Evolutionary conservation across 1,140 invertebrate species (phyloP), one percentile per base, ranked within the genome.

Genomic region (Conopomorpha cramerella): DNA sequence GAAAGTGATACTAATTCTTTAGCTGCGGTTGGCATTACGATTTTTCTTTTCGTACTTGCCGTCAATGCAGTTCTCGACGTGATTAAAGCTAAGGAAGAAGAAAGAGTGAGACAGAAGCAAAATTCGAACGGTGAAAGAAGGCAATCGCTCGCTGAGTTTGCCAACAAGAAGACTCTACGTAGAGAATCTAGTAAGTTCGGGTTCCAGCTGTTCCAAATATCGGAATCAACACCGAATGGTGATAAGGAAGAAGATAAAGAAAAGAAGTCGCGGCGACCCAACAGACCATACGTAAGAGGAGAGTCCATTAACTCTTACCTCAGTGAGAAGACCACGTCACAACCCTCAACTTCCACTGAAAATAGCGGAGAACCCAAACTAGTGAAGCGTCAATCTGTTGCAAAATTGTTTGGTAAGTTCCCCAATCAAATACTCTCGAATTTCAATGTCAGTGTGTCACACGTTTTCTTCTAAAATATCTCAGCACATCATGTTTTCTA

Each of bases 301-400:
- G 63, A 74, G n/a, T 74, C 70, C 1, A 74, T 53, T 1, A 74
- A 70, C 36, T 74, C 70, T 3, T 74, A 72, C 36, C 46, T 74
- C 2, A 66, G 56, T 46, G 70, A 74, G 3, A 72, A 55, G 34
- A 38, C 33, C 3, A 63, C 65, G 7, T 55, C 67, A 1, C 58
- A 65, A 3, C 50, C 56, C 0, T 66, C 64, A 1, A 45, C 61
- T 16, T 42, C 51, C 13, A 64, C 66, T 7, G 50, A 43, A 2
- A 34, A 58, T 15, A 14, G 29, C 12, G 39, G 34, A 12, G 65
- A 72, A 38, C 46, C 45, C 1, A 61, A 51, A 42, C 40, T 60
- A 4, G 45, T 49, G 1, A 72, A 70, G 39, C 50, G 65, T 31
- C 63, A 72, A 43, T 74, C 70, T 2, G 51, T 63, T 30, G 51